Base-by-base conservation (phyloP, 2,797 vertebrate species). In the Parotocinclus haroldoi region DNA sequence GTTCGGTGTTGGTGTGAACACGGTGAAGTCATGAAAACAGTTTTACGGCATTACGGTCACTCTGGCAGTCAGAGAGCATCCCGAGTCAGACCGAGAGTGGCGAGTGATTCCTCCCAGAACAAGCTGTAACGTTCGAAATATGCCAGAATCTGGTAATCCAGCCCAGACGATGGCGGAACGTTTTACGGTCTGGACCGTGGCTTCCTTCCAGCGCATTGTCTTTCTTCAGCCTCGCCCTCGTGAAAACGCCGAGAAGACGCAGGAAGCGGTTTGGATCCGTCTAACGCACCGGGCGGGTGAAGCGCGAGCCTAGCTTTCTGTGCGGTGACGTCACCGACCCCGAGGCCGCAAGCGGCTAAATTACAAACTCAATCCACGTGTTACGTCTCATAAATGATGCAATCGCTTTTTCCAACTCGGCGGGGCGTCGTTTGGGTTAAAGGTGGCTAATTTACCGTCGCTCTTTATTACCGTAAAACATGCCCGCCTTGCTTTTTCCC, bases 241-340 rank as follows among this genome's bases (percentile, higher is more conserved):
- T 77, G 75, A 82, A 83, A 76, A 78, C 77, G 61, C 77, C 72
- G 65, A 63, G 71, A 76, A 80, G 81, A 75, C 52, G 64, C 66
- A 59, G 66, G 77, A 79, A 83, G 54, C 80, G 72, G 58, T 84
- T 86, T 86, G 86, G 79, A 85, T 86, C 76, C 63, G 51, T 72
- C 59, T 76, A 71, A 79, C 72, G 78, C 87, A 84, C 86, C 18
- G 17, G 27, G 46, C 38, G 56, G 68, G 13, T n/a, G 58, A 27
- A 58, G n/a, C 7, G 48, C 13, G 45, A 50, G 48, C 7, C 13
- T 1, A 14, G 40, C 38, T 27, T 46, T 17, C 14, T 51, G 39
- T 39, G 17, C 39, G 48, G 46, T 63, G 68, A 63, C 51, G 55
- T 71, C 62, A 70, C 8, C 39, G 12, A 19, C 9, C 40, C 40